These are phyloP conservation scores for Oryzias melastigma DNA, from an alignment of 2,113 vertebrate species.

Conservation along the genomic window DNA sequence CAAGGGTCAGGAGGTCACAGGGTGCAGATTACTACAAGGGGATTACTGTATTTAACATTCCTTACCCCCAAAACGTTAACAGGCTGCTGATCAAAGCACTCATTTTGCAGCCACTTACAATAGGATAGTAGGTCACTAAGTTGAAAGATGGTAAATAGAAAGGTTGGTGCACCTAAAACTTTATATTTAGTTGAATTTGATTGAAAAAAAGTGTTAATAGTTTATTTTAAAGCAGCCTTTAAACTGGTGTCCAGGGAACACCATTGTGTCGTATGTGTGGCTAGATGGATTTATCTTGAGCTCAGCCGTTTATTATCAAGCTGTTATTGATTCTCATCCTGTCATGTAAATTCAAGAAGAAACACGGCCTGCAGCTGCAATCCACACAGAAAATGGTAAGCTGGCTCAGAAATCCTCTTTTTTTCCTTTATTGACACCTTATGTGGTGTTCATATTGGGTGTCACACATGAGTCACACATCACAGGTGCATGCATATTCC, in stretches of 20 bases:
- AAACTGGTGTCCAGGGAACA: constrained; percentile 32
- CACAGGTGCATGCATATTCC: constrained; percentile 22
- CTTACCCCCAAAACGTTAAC: constrained; percentile 64
- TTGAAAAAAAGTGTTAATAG: constrained; percentile 16
- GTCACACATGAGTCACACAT: constrained; percentile 29
- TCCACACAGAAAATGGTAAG: constrained; percentile 14
- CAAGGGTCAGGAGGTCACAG: constrained; percentile 72
- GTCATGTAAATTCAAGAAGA: constrained; percentile 68
- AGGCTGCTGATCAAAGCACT: constrained; percentile 70
- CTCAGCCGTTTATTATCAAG: constrained; percentile 66
- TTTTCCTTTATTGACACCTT: neutral
- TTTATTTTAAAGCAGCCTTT: constrained; percentile 16
- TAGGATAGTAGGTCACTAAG: constrained; percentile 63
- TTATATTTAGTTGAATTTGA: constrained; percentile 23
- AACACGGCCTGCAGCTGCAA: constrained; percentile 45
- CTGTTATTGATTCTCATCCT: constrained; percentile 70
- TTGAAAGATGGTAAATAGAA: constrained; percentile 56
- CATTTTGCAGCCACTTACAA: constrained; percentile 53
- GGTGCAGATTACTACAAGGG: constrained; percentile 76
- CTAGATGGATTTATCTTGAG: constrained; percentile 67
- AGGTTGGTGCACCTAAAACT: constrained; percentile 20
- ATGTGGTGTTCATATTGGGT: constrained; percentile 14
- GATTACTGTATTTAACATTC: constrained; percentile 77
- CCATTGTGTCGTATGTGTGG: constrained; percentile 44
- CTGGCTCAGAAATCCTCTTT: constrained; percentile 22